Base-by-base conservation (phyloP, 2,797 vertebrate species). In the Coregonus ussuriensis region DNA sequence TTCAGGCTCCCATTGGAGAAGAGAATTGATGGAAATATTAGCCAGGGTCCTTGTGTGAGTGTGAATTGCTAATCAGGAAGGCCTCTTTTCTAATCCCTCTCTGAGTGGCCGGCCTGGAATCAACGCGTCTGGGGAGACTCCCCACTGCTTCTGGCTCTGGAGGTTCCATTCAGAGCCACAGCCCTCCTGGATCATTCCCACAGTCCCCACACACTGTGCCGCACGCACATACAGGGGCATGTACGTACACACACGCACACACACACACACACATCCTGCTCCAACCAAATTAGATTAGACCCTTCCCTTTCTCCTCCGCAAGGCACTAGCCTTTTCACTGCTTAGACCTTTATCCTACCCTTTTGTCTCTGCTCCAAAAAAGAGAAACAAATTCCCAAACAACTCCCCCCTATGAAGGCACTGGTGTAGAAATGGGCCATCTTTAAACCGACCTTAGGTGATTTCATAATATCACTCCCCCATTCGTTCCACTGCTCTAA, bases 281-380 rank as follows among this genome's bases (percentile, higher is more conserved):
- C 96, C 94, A 94, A 95, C 94, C 95, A 98, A 98, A 99, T 99
- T 98, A 98, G 97, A 98, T 99, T 99, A 99, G 95, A 96, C 94
- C 95, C 95, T 95, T 96, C 93, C 89, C 91, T 93, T 92, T 94
- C 94, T 95, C 92, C 92, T 89, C 94, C 93, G 93, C 93, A 93
- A 94, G 88, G 89, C 92, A 92, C 94, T 97, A 93, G 95, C 95
- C 97, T 96, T 98, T 98, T 99, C 95, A 94, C 96, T 96, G 97
- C 95, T 95, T 7, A 92, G 94, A 95, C 94, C 86, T 80, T 82
- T 94, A 91, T 93, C 91, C 93, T 91, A 83, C 83, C 62, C 90
- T 88, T 93, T 93, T 93, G 90, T 93, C 92, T 92, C 87, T 88
- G 82, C 89, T 89, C 85, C 84, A 88, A 79, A 89, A 92, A 91